Evolutionary conservation across 2,888 invertebrate genomes (phyloP).

Genomic region (Ormyrus thymus): DNA sequence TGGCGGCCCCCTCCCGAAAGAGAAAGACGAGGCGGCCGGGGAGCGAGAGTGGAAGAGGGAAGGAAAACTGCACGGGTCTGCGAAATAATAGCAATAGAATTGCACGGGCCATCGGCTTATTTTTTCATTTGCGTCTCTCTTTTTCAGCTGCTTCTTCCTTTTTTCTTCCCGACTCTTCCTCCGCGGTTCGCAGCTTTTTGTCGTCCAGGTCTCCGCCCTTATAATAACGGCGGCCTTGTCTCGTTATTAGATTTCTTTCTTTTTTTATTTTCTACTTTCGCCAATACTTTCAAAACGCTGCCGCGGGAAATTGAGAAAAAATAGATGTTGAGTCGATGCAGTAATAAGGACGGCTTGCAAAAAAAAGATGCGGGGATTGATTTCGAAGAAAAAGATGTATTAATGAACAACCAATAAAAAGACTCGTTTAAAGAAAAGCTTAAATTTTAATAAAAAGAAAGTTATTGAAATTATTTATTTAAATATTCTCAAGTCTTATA

Average conservation of each 20-base stretch:
- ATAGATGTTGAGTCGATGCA: background rate
- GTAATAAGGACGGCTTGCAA: constrained; percentile 3
- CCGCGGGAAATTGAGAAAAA: too few relatives aligned
- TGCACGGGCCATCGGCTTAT: constrained; percentile 31
- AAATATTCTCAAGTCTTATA: too few relatives aligned
- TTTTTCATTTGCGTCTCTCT: constrained; percentile 35
- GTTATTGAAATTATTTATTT: too few relatives aligned
- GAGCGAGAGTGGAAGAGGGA: constrained; percentile 7
- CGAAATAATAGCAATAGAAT: constrained; percentile 35
- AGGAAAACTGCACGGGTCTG: constrained; percentile 33
- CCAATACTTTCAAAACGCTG: too few relatives aligned
- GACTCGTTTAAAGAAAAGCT: too few relatives aligned
- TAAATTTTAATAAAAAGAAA: too few relatives aligned
- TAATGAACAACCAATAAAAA: too few relatives aligned
- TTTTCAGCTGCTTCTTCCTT: background rate
- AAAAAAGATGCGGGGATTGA: too few relatives aligned
- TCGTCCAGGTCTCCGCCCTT: constrained; percentile 8
- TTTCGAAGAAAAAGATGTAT: too few relatives aligned
- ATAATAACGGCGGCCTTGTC: background rate
- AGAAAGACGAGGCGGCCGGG: background rate
- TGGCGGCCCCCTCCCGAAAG: background rate
- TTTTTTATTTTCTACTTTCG: background rate
- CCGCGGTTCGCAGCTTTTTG: background rate
- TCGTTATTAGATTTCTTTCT: constrained; percentile 33
- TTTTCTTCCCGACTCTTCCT: background rate